Evolutionary conservation across 2,797 vertebrate species (phyloP).

Genomic region (Choloepus didactylus): DNA sequence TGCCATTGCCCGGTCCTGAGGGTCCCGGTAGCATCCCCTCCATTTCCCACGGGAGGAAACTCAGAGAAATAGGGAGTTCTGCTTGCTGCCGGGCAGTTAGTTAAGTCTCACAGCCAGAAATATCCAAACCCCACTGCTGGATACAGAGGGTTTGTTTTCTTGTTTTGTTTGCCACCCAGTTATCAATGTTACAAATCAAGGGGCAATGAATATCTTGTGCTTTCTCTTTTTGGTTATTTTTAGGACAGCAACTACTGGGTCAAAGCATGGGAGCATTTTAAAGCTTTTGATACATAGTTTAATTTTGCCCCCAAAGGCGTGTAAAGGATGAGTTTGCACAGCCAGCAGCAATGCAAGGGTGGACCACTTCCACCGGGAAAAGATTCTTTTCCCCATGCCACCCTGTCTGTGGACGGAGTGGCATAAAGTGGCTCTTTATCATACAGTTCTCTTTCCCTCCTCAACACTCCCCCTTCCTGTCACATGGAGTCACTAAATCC

Average conservation of each 20-base stretch:
- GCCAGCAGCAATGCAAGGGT: neutral
- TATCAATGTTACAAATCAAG: neutral
- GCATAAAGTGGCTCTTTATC: too few relatives aligned
- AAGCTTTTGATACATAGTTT: neutral
- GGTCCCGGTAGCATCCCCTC: neutral
- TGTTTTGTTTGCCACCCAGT: neutral
- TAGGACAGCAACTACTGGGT: neutral
- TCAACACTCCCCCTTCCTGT: neutral
- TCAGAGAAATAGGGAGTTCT: neutral
- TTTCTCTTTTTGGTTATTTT: neutral
- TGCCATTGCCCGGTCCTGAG: neutral
- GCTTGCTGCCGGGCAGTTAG: neutral
- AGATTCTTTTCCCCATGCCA: too few relatives aligned
- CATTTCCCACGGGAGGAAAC: neutral
- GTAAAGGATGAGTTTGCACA: neutral
- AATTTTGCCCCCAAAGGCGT: neutral
- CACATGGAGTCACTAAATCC: neutral
- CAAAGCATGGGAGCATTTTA: neutral
- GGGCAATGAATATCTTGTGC: neutral
- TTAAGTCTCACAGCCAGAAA: neutral
- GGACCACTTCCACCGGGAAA: neutral
- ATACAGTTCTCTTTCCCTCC: too few relatives aligned
- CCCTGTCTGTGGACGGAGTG: too few relatives aligned
- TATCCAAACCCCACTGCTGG: too few relatives aligned
- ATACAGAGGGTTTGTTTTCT: neutral